Conservation (phyloP, 2,888 invertebrate species). For the Thyatira batis region DNA sequence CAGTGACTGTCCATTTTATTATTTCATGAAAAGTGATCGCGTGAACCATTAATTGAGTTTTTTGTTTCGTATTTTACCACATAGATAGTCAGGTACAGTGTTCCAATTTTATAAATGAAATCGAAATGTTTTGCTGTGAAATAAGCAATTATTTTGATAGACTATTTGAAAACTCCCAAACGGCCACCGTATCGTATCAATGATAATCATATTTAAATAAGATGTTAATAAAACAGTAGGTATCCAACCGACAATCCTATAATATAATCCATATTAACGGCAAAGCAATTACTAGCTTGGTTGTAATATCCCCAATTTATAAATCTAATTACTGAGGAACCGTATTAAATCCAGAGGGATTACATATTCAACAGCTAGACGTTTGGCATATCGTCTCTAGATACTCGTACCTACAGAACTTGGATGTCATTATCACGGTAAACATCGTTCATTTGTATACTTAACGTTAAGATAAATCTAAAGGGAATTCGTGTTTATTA, state of each 20-base stretch:
- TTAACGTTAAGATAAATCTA: neutral
- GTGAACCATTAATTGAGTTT: neutral
- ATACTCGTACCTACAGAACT: neutral
- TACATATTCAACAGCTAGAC: neutral
- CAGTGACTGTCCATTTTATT: neutral
- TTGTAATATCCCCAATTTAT: neutral
- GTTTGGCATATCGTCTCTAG: neutral
- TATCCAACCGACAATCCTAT: neutral
- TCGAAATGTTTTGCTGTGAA: too few species aligned
- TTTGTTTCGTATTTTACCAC: neutral
- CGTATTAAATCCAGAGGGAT: neutral
- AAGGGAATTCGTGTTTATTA: constrained; percentile 10
- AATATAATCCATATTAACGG: neutral
- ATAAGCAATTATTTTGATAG: too few species aligned
- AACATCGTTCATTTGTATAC: neutral
- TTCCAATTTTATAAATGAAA: too few species aligned
- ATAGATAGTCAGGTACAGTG: too few species aligned
- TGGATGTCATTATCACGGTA: neutral
- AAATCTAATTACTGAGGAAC: neutral
- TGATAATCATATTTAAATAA: too few species aligned
- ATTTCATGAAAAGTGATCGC: neutral
- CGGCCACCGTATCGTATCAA: too few species aligned
- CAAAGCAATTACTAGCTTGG: neutral
- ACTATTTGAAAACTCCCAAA: too few species aligned
- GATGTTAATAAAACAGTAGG: too few species aligned